These are phyloP conservation scores for Zoanthus solanderi DNA, from an alignment of 92 coral and sea anemone species.

Conservation along the genomic window DNA sequence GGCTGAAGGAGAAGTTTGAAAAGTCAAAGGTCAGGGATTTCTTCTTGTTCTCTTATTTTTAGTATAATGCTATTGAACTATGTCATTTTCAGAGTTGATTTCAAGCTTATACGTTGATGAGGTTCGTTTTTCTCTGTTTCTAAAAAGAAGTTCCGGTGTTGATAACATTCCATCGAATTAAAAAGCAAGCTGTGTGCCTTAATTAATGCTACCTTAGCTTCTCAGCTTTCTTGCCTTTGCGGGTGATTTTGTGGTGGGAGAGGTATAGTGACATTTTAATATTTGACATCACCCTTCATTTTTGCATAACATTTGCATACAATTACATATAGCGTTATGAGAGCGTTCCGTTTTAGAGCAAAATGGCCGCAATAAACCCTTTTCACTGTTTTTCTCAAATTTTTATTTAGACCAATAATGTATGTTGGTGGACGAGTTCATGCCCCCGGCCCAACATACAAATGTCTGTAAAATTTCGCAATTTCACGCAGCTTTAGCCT, in stretches of 20 bases:
- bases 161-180: slow-evolving; percentile 39
- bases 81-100: slow-evolving; percentile 33
- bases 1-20: slow-evolving; percentile 82
- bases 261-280: slow-evolving; percentile 30
- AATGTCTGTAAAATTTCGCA: no score
- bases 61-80: neutral
- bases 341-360: no score
- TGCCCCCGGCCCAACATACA: no score
- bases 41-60: neutral
- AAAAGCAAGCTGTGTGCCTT: slow-evolving; percentile 40
- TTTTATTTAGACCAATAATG: no score
- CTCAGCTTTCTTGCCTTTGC: slow-evolving; percentile 39
- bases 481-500: no score
- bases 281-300: slow-evolving; percentile 2
- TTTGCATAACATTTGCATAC: slow-evolving; percentile 1
- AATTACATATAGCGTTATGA: slow-evolving; percentile 33
- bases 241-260: slow-evolving; percentile 43
- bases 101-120: slow-evolving; percentile 15
- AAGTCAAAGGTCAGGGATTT: slow-evolving; percentile 76
- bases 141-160: slow-evolving; percentile 34
- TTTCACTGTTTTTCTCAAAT: no score
- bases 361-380: no score
- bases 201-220: neutral
- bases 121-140: slow-evolving; percentile 26
- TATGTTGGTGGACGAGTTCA: no score